phyloP scores from a whole-genome alignment of 2,888 invertebrate species.

The Diachrysia chrysitis region DNA sequence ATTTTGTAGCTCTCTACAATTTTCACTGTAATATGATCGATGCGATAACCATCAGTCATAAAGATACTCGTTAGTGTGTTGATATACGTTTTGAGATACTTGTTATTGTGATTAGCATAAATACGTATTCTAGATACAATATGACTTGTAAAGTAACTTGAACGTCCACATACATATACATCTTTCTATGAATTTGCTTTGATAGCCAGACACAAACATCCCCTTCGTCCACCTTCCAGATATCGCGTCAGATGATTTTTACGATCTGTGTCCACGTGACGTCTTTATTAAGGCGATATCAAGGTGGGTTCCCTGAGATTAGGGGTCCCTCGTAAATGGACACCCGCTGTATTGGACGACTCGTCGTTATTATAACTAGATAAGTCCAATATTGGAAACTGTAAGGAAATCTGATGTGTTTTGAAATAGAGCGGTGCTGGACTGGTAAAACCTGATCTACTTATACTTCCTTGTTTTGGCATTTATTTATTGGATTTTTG shows the following conservation, averaged over 20 bases:
- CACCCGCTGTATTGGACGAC: slow-evolving; percentile 72
- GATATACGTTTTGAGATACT: too few relatives aligned
- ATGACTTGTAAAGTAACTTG: too few relatives aligned
- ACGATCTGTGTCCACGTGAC: slow-evolving; percentile 72
- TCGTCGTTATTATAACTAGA: slow-evolving; percentile 51
- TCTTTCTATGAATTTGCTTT: too few relatives aligned
- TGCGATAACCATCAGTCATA: not conserved
- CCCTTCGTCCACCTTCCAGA: slow-evolving; percentile 12
- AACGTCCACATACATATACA: too few relatives aligned
- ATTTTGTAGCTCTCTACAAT: not conserved
- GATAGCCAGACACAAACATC: too few relatives aligned
- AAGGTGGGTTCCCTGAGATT: slow-evolving; percentile 77
- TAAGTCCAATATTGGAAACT: slow-evolving; percentile 26
- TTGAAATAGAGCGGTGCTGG: not conserved
- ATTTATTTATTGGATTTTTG: too few relatives aligned
- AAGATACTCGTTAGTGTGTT: not conserved
- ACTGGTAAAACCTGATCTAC: not conserved
- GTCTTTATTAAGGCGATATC: slow-evolving; percentile 75
- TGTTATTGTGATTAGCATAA: too few relatives aligned
- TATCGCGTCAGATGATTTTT: slow-evolving; percentile 67
- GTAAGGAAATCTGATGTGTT: not conserved
- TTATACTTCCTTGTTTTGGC: too few relatives aligned
- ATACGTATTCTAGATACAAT: too few relatives aligned
- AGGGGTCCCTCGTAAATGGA: slow-evolving; percentile 78
- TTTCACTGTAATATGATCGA: not conserved